Percentiles rank a stretch among this genome's conserved stretches.
Evolutionary conservation across 2,888 invertebrate genomes (phyloP).

Genomic region (Troilus luridus): DNA sequence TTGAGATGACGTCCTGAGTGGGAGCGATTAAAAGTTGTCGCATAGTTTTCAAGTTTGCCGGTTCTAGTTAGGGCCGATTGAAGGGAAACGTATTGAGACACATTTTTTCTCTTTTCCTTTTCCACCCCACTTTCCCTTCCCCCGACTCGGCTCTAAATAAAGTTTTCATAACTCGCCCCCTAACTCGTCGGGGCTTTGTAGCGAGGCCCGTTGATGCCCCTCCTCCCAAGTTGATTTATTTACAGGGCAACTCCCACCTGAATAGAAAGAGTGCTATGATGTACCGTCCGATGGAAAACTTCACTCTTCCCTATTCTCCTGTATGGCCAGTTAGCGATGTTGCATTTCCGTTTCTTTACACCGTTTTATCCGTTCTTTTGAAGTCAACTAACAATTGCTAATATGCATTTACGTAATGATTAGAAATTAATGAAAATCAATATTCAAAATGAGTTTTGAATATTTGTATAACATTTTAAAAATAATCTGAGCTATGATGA

Average conservation of each 20-base stretch:
- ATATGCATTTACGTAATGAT: too few relatives aligned
- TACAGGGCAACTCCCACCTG: constrained; percentile 26
- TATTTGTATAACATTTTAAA: too few relatives aligned
- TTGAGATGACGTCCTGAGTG: constrained; percentile 12
- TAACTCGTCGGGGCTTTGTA: constrained; percentile 17
- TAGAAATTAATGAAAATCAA: too few relatives aligned
- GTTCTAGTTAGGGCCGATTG: neutral
- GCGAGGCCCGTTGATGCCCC: neutral
- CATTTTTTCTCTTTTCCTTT: neutral
- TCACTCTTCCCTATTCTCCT: neutral
- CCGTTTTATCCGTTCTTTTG: neutral
- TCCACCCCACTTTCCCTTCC: neutral
- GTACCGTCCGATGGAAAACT: constrained; percentile 12
- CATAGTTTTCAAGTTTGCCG: neutral
- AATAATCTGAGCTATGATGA: too few relatives aligned
- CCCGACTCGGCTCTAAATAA: neutral
- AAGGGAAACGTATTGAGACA: constrained; percentile 15
- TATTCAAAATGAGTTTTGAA: too few relatives aligned
- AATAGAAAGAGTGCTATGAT: constrained; percentile 37
- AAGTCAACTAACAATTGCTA: neutral
- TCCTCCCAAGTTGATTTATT: constrained; percentile 21
- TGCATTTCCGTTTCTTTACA: neutral
- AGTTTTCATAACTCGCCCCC: constrained; percentile 15
- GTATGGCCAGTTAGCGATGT: neutral
- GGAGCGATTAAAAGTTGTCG: constrained; percentile 8